A percentile compares a stretch with the other conserved stretches of the same genome.
These are phyloP conservation scores for Schlechtendalia chinensis DNA, from an alignment of 1,140 invertebrate species.

Conservation along the genomic window DNA sequence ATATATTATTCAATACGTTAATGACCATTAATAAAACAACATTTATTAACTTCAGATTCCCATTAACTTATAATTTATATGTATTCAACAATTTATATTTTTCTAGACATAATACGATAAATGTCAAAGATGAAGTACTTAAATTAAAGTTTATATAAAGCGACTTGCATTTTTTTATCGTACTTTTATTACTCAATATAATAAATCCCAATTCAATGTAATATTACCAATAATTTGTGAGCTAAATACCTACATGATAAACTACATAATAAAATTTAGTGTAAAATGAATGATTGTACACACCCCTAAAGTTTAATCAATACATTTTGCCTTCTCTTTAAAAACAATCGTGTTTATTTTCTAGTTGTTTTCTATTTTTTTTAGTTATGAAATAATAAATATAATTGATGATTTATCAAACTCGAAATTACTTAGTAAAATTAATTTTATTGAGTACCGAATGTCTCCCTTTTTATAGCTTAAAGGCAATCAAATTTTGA, in stretches of 20 bases:
- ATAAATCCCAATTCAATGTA: no score
- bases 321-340: conserved; percentile 2
- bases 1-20: background rate
- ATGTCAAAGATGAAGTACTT: no score
- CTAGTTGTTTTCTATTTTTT: background rate
- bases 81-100: no score
- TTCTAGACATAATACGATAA: no score
- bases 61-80: no score
- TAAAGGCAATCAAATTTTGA: background rate
- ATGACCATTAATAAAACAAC: background rate
- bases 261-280: no score
- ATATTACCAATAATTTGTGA: no score
- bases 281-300: background rate
- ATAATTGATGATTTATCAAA: background rate
- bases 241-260: no score
- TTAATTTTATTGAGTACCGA: background rate
- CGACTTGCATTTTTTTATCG: no score
- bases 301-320: conserved; percentile 28
- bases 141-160: no score
- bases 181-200: no score
- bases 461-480: background rate
- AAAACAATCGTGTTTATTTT: conserved; percentile 29
- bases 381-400: background rate
- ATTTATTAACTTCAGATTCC: no score
- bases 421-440: background rate